Evolutionary conservation across 2,113 vertebrate species (phyloP), one percentile per base, ranked within the genome.

Genomic region (Danionella cerebrum): DNA sequence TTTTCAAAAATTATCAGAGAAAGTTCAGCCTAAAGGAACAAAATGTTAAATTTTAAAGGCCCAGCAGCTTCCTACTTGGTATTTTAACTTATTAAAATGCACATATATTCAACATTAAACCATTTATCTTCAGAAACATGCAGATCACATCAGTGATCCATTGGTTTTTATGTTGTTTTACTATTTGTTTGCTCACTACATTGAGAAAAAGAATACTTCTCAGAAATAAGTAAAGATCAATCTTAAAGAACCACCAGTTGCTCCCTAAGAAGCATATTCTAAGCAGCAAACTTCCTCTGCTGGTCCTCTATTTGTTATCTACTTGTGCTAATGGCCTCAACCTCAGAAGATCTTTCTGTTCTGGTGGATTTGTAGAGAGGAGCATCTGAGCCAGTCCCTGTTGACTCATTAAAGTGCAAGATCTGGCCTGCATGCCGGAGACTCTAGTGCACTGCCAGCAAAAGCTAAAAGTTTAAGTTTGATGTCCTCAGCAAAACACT

Each of bases 401-500:
- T 76, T 84, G 81, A 74, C 86, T 85, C 82, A 84, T 86, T 89
- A 83, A 76, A 57, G 53, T 55, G 67, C 29, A 41, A 25, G 21
- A 27, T 71, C 68, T 38, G 65, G 68, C 73, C 73, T 76, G 51
- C n/a, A n/a, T n/a, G n/a, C 73, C 62, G 70, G 29, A 67, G 64
- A 55, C 67, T 42, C 54, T 73, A 72, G 55, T 66, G 71, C 82
- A 66, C 47, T 66, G 72, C 62, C 69, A 79, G 70, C 76, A 79
- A 66, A 70, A 79, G 65, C 57, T 47, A 14, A 63, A 66, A 74
- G 69, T 70, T 66, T 57, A 57, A 48, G 54, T 69, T 78, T 75
- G 70, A 75, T 70, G 52, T 72, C 48, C 79, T 73, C 60, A 79
- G 69, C 58, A 67, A 74, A 76, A 75, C 38, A 68, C 44, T 6